Percentiles rank a stretch among this genome's conserved stretches.
Evolutionary conservation across 2,113 vertebrate species (phyloP).

Genomic region (Columbina picui): DNA sequence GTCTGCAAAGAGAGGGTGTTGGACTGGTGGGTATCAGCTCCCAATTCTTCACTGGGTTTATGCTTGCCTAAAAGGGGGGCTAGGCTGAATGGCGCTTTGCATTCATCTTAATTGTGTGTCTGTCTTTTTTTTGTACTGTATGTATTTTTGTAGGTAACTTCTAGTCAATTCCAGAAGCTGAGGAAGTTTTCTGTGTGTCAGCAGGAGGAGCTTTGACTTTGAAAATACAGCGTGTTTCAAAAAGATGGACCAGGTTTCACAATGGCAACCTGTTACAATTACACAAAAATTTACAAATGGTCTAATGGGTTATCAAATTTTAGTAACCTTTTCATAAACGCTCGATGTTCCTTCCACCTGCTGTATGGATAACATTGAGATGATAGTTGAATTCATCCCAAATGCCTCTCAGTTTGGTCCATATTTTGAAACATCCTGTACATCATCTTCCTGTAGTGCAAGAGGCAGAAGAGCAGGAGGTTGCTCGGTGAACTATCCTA

Average conservation of each 20-base stretch:
- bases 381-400: too few species aligned
- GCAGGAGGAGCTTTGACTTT: background rate
- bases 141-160: background rate
- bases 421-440: too few species aligned
- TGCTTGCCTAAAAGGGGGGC: background rate
- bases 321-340: too few species aligned
- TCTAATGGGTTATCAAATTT: too few species aligned
- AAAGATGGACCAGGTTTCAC: too few species aligned
- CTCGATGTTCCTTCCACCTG: too few species aligned
- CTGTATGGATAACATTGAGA: too few species aligned
- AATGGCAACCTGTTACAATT: too few species aligned
- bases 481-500: background rate
- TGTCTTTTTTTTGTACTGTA: background rate
- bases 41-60: background rate
- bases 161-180: background rate
- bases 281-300: too few species aligned
- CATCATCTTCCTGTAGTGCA: background rate
- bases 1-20: background rate
- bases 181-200: background rate
- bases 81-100: background rate
- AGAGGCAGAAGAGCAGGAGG: background rate
- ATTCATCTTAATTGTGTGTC: background rate
- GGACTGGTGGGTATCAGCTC: background rate
- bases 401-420: too few species aligned
- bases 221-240: background rate